phyloP scores from a whole-genome alignment of 2,888 invertebrate genomes.

The Syrphus vitripennis region DNA sequence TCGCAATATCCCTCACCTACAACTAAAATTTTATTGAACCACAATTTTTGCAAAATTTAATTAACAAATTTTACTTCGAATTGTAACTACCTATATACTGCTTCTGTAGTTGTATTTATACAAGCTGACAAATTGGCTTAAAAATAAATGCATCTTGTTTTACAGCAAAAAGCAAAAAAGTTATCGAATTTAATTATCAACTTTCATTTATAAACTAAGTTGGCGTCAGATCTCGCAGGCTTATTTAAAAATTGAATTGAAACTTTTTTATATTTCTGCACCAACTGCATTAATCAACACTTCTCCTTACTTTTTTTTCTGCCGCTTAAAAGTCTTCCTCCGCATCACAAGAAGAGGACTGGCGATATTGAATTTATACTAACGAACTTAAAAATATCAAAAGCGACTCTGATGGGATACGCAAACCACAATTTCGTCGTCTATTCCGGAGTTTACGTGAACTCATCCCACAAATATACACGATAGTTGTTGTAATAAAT shows the following conservation, averaged over 20 bases:
- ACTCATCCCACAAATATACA: slow-evolving; percentile 7
- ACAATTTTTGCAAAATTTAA: too few relatives aligned
- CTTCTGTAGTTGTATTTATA: background rate
- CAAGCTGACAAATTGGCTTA: background rate
- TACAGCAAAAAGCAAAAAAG: background rate
- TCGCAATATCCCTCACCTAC: too few relatives aligned
- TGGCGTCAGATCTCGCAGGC: background rate
- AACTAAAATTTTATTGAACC: too few relatives aligned
- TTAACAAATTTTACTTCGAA: too few relatives aligned
- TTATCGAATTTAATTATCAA: slow-evolving; percentile 3
- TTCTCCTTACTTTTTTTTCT: background rate
- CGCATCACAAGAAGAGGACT: background rate
- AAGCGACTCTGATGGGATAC: background rate
- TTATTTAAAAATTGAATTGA: background rate
- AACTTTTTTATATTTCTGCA: background rate
- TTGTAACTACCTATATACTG: too few relatives aligned
- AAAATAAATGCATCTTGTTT: background rate
- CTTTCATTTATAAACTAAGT: background rate
- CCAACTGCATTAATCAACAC: slow-evolving; percentile 13
- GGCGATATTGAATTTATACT: background rate
- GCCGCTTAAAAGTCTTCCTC: background rate
- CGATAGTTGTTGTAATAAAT: background rate
- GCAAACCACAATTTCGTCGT: slow-evolving; percentile 8
- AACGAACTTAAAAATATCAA: slow-evolving; percentile 14
- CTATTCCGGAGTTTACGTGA: slow-evolving; percentile 3